Evolutionary conservation across 2,113 vertebrate genomes (phyloP), one percentile per base, ranked within the genome.

Genomic region (Gallinago jamesoni): DNA sequence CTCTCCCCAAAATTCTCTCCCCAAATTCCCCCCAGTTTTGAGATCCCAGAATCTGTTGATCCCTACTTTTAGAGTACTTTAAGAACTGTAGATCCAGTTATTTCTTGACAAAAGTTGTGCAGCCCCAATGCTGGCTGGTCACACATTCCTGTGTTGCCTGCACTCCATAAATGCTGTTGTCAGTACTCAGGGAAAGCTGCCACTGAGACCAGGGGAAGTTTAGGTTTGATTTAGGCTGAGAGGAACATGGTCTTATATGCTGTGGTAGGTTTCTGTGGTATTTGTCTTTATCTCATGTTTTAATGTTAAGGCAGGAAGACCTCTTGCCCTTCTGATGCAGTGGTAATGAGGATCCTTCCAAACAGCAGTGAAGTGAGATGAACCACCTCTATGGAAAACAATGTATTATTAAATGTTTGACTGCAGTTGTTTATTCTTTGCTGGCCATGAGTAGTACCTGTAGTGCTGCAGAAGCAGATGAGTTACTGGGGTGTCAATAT

Each of bases 71-170:
- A 39, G n/a, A 69, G 17, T 56, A 33, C 20, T 86, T 80, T 27
- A 55, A 64, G n/a, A 55, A 27, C 23, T 56, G 33, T 19, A 83
- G 37, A 60, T 50, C 4, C 17, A 64, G 45, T 88, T 62, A 39
- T 50, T 80, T 73, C 43, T 84, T 73, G 39, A 21, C 10, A 31
- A 18, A 55, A 41, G 55, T 33, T 53, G 24, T 77, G 25, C n/a
- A 35, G 28, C 39, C 23, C 31, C 14, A 14, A 1, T 28, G 7
- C 25, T 60, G 16, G 16, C 33, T 84, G 53, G 35, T 31, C 27
- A 24, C 7, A 3, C 0, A 0, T 52, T 84, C 10, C 30, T 56
- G 33, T 0, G 0, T 12, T 77, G 35, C 50, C 31, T 73, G 57
- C 1, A 0, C 48, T 55, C 39, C 10, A 19, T 53, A 68, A 41